These are phyloP conservation scores for Halisarca cf. caerulea DNA, from an alignment of 37 sponge, comb jelly and placozoan species.

Conservation along the genomic window DNA sequence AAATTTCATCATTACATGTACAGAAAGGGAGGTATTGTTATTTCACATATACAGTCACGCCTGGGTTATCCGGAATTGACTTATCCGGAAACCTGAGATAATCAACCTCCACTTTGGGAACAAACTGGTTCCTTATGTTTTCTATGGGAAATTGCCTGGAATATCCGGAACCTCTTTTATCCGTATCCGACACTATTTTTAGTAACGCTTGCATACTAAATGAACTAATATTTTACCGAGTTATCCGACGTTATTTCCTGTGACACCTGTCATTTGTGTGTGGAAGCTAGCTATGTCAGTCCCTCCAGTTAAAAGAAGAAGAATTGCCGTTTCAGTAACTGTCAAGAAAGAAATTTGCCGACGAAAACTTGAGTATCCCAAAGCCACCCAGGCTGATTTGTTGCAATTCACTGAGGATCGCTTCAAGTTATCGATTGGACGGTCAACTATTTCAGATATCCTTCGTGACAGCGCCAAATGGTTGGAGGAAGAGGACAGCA, in stretches of 20 bases:
- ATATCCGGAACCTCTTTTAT: neutral
- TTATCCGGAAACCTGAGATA: neutral
- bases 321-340: neutral
- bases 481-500: neutral
- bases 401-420: neutral
- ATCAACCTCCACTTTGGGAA: neutral
- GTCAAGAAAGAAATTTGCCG: constrained; percentile 4
- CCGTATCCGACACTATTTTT: neutral
- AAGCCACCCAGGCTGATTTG: neutral
- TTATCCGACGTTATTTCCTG: no score
- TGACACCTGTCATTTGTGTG: neutral
- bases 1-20: neutral
- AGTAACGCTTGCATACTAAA: no score
- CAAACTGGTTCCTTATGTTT: neutral
- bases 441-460: neutral
- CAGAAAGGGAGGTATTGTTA: neutral
- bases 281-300: neutral
- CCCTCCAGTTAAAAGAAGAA: neutral
- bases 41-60: neutral
- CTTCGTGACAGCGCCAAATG: constrained; percentile 1
- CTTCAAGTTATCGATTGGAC: neutral
- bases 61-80: neutral
- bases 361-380: neutral
- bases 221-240: no score
- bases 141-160: neutral